phyloP scores from a whole-genome alignment of 92 coral and sea anemone genomes.

The Siderastrea siderea region DNA sequence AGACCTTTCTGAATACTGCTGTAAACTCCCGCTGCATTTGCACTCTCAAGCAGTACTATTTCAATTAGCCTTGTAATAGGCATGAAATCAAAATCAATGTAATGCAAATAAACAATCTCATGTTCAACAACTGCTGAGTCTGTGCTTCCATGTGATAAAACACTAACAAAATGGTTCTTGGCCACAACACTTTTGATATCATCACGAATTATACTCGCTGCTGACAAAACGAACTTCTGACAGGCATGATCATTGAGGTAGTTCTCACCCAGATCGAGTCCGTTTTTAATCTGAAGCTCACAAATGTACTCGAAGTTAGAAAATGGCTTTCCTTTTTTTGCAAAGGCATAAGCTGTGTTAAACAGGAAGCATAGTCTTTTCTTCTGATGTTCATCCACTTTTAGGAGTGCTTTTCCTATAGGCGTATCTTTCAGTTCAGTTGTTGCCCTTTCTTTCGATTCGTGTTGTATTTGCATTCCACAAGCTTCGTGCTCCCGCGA shows the following conservation, averaged over 20 bases:
- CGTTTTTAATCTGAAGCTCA: neutral
- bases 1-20: no score
- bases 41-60: constrained; percentile 45
- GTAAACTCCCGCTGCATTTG: constrained; percentile 53
- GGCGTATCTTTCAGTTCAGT: no score
- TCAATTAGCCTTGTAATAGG: constrained; percentile 46
- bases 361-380: no score
- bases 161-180: constrained; percentile 18
- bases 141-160: constrained; percentile 42
- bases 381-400: no score
- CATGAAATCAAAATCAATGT: constrained; percentile 42
- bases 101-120: constrained; percentile 37
- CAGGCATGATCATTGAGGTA: constrained; percentile 50
- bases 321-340: no score
- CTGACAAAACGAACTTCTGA: constrained; percentile 36
- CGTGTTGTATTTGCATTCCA: no score
- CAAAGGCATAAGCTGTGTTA: no score
- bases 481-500: no score
- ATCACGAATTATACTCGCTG: constrained; percentile 21
- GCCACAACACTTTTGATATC: constrained; percentile 14
- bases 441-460: no score
- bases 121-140: constrained; percentile 46
- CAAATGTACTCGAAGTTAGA: no score
- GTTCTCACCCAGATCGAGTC: constrained; percentile 49
- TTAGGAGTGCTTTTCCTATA: no score